Conservation (phyloP, 2,888 invertebrate genomes). For the Drosophila anomalata region DNA sequence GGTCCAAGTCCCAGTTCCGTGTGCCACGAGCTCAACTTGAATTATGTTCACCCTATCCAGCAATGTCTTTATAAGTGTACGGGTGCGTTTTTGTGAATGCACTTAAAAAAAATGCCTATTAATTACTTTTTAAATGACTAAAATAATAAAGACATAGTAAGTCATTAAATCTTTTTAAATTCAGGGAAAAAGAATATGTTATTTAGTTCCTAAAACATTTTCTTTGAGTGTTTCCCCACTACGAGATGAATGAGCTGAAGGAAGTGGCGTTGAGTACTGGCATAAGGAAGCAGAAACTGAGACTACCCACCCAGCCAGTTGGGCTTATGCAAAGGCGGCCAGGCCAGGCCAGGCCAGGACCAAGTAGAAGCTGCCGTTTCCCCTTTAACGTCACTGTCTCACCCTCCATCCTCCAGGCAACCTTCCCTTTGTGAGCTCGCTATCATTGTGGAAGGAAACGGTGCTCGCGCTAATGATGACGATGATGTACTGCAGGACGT, state of each 20-base stretch:
- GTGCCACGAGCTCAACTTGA: slow-evolving; percentile 70
- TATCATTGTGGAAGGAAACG: slow-evolving; percentile 58
- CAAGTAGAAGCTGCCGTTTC: slow-evolving; percentile 38
- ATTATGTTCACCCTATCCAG: slow-evolving; percentile 68
- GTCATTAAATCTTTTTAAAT: not conserved
- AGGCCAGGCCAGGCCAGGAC: slow-evolving; percentile 15
- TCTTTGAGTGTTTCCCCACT: slow-evolving; percentile 39
- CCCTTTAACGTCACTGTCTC: not conserved
- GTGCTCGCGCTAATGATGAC: slow-evolving; percentile 71
- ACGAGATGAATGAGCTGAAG: slow-evolving; percentile 71
- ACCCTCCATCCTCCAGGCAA: not conserved
- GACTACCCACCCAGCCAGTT: slow-evolving; percentile 51
- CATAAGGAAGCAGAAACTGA: slow-evolving; percentile 72
- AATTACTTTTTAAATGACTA: not conserved
- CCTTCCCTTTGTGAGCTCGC: slow-evolving; percentile 17
- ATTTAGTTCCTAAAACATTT: not conserved
- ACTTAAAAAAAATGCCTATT: slow-evolving; percentile 1
- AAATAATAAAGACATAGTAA: not conserved
- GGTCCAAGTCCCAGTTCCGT: slow-evolving; percentile 44
- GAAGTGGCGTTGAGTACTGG: slow-evolving; percentile 75
- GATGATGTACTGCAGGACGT: slow-evolving; percentile 78
- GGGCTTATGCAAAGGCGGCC: slow-evolving; percentile 65
- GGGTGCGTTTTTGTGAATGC: slow-evolving; percentile 8
- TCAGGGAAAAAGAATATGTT: not conserved
- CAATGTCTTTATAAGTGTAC: slow-evolving; percentile 25